Conservation (phyloP, 2,797 vertebrate genomes). For the Gobio occitaniae region DNA sequence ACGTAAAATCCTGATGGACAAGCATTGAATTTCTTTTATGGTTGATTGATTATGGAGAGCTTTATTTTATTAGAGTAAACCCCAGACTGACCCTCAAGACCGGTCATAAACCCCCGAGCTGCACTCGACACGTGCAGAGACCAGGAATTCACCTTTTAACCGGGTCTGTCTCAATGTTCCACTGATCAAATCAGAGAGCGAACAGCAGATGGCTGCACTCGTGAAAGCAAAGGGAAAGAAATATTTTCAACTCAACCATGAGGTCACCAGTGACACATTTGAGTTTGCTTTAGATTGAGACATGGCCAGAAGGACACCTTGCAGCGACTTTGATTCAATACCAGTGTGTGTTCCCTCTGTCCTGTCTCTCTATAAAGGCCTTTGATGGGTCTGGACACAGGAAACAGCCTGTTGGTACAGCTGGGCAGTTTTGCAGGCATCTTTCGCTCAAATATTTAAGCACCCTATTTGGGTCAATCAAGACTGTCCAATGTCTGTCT, state of each 20-base stretch:
- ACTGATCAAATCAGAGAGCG: background rate
- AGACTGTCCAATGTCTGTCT: background rate
- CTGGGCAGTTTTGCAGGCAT: constrained; percentile 12
- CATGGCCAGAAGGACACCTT: background rate
- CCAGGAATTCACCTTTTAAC: background rate
- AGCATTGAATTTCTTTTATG: background rate
- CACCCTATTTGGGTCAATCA: background rate
- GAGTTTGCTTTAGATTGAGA: background rate
- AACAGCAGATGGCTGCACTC: background rate
- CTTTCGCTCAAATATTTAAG: constrained; percentile 29
- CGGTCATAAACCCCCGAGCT: background rate
- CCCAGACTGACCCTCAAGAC: background rate
- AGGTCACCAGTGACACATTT: background rate
- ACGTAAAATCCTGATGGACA: background rate
- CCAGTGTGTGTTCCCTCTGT: constrained; percentile 1
- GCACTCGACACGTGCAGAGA: background rate
- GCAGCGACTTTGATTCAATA: background rate
- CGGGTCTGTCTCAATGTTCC: background rate
- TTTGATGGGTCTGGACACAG: background rate
- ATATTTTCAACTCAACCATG: constrained; percentile 17
- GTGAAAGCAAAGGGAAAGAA: background rate
- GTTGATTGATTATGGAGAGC: background rate
- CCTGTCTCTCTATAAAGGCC: background rate
- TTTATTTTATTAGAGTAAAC: background rate
- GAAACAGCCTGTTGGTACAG: constrained; percentile 36